phyloP scores from a whole-genome alignment of 1,140 invertebrate species.

The Diachasmimorpha longicaudata region DNA sequence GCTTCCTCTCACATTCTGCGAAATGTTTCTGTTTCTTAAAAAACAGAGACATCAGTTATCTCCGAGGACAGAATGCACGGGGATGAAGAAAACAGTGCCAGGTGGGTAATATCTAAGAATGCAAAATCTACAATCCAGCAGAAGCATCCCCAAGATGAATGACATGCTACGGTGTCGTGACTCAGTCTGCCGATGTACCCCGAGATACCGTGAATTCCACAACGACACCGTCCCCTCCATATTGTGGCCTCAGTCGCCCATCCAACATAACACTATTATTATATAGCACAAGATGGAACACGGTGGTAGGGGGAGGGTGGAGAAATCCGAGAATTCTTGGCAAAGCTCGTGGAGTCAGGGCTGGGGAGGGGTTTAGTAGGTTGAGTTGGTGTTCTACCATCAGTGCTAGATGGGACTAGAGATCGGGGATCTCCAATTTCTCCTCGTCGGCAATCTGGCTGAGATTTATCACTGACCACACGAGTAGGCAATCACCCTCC shows the following conservation, averaged over 20 bases:
- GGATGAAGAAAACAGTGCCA: not conserved
- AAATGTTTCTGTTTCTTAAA: too few relatives aligned
- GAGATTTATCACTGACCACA: conserved; percentile 25
- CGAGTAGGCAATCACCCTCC: conserved; percentile 7
- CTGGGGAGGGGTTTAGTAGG: not conserved
- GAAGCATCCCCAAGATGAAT: too few relatives aligned
- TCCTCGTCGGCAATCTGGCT: conserved; percentile 23
- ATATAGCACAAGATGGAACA: not conserved
- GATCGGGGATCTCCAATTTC: conserved; percentile 30
- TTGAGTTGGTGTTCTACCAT: not conserved
- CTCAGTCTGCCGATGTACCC: not conserved
- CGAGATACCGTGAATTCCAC: not conserved
- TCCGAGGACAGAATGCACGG: not conserved
- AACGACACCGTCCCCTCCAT: not conserved
- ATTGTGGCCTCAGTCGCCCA: not conserved
- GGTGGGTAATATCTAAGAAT: too few relatives aligned
- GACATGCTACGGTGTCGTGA: too few relatives aligned
- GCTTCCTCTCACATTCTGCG: too few relatives aligned
- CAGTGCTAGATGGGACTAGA: conserved; percentile 14
- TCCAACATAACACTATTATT: not conserved
- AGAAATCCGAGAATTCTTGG: not conserved
- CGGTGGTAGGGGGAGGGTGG: not conserved
- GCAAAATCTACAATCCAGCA: too few relatives aligned
- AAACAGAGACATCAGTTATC: too few relatives aligned
- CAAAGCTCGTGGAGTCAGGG: not conserved